phyloP scores from a whole-genome alignment of 2,888 invertebrate genomes.

The Brachyptera putata region DNA sequence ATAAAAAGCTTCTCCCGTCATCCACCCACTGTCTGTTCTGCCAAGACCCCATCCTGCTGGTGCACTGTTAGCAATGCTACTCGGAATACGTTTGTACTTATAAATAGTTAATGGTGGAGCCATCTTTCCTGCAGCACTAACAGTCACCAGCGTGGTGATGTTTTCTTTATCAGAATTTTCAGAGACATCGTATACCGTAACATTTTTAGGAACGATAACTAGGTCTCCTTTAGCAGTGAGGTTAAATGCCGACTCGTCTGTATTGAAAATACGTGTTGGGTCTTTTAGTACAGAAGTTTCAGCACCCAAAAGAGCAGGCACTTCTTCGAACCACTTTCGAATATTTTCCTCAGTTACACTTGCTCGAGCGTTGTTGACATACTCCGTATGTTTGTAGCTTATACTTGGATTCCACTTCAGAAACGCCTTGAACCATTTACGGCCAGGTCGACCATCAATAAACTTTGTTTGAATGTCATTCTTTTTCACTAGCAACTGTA shows the following conservation, averaged over 20 bases:
- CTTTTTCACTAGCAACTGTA: constrained; percentile 33
- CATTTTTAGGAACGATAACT: constrained; percentile 31
- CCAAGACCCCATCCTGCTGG: no score
- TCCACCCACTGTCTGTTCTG: no score
- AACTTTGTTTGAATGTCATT: constrained; percentile 28
- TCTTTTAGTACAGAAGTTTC: constrained; percentile 13
- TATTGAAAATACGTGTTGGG: constrained; percentile 31
- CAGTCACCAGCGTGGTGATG: constrained; percentile 34
- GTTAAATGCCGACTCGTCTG: constrained; percentile 36
- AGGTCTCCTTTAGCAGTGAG: constrained; percentile 33
- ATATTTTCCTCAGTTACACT: constrained; percentile 16
- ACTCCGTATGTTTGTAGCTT: constrained; percentile 33
- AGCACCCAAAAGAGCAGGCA: neutral
- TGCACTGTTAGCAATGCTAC: no score
- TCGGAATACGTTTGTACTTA: constrained; percentile 33
- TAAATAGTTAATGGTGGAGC: constrained; percentile 34
- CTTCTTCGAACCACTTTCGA: constrained; percentile 20
- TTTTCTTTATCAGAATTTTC: constrained; percentile 34
- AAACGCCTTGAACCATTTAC: constrained; percentile 35
- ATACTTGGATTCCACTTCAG: constrained; percentile 32
- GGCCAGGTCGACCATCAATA: constrained; percentile 17
- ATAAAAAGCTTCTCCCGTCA: no score
- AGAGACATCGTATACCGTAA: constrained; percentile 20
- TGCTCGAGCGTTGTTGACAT: constrained; percentile 27
- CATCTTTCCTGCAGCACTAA: constrained; percentile 35